Evolutionary conservation across 2,888 invertebrate species (phyloP).

Genomic region (Drosophila mimetica): DNA sequence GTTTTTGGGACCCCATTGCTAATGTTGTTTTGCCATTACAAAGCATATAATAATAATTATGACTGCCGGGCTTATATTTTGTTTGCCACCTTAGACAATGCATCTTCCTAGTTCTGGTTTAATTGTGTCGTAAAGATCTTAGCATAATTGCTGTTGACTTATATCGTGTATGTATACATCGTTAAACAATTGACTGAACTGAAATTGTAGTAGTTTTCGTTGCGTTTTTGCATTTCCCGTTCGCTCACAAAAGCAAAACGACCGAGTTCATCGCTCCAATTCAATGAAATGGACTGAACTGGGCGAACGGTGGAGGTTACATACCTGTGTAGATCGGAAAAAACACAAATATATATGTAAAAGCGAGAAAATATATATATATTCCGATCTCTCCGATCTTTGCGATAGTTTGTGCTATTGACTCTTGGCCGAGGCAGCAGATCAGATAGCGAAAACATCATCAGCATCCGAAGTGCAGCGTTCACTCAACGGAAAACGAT

Average conservation of each 20-base stretch:
- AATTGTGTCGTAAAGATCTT: conserved; percentile 67
- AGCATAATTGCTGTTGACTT: conserved; percentile 54
- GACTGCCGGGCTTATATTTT: neutral
- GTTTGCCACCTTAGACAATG: neutral
- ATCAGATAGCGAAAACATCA: conserved; percentile 53
- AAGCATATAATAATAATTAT: conserved; percentile 21
- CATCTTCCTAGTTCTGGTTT: conserved; percentile 36
- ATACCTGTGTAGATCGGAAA: conserved; percentile 30
- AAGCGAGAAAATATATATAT: neutral
- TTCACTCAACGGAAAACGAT: conserved; percentile 32
- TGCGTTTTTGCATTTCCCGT: conserved; percentile 55
- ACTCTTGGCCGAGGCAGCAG: conserved; percentile 64
- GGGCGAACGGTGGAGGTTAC: conserved; percentile 15
- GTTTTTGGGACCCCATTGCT: conserved; percentile 4
- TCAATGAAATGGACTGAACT: conserved; percentile 65
- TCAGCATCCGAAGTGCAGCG: conserved; percentile 24
- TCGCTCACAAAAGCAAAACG: conserved; percentile 60
- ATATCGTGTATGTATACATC: conserved; percentile 27
- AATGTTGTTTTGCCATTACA: conserved; percentile 29
- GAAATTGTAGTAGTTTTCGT: conserved; percentile 42
- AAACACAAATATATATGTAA: conserved; percentile 14
- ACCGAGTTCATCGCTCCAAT: conserved; percentile 83
- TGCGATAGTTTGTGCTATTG: conserved; percentile 62
- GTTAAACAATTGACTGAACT: conserved; percentile 65
- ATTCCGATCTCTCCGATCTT: conserved; percentile 17